phyloP scores from a whole-genome alignment of 1,140 invertebrate species.

The Cotesia vestalis region DNA sequence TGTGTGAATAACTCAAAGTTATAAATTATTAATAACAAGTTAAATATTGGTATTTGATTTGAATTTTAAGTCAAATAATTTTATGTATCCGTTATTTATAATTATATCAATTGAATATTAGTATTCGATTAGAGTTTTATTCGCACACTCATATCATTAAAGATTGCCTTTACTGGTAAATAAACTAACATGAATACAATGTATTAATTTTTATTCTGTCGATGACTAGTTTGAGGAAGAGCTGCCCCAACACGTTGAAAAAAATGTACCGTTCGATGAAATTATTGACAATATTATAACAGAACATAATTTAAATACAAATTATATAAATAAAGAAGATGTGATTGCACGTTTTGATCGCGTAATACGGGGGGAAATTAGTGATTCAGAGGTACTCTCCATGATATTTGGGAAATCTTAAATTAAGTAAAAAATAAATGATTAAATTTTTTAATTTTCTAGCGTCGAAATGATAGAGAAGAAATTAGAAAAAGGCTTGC shows the following conservation, averaged over 20 bases:
- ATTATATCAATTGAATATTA: too few relatives aligned
- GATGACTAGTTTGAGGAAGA: conserved; percentile 12
- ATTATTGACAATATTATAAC: conserved; percentile 47
- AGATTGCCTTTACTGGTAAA: not conserved
- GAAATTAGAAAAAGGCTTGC: conserved; percentile 89
- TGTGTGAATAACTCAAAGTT: not conserved
- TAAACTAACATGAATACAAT: not conserved
- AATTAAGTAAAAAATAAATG: conserved; percentile 1
- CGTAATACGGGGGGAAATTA: conserved; percentile 50
- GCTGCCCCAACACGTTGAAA: conserved; percentile 39
- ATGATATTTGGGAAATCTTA: not conserved
- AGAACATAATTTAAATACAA: conserved; percentile 50
- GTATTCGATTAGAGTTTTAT: not conserved
- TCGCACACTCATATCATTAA: not conserved
- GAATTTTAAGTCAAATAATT: too few relatives aligned
- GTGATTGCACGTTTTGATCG: conserved; percentile 57
- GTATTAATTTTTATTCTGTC: not conserved
- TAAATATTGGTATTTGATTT: too few relatives aligned
- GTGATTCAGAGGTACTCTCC: conserved; percentile 37
- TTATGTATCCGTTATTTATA: too few relatives aligned
- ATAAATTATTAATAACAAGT: not conserved
- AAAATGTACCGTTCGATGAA: conserved; percentile 52
- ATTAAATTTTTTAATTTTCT: conserved; percentile 53
- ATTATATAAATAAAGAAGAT: conserved; percentile 55
- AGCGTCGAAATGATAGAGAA: conserved; percentile 90